phyloP scores from a whole-genome alignment of 2,113 vertebrate genomes.

The Cardinalis cardinalis region DNA sequence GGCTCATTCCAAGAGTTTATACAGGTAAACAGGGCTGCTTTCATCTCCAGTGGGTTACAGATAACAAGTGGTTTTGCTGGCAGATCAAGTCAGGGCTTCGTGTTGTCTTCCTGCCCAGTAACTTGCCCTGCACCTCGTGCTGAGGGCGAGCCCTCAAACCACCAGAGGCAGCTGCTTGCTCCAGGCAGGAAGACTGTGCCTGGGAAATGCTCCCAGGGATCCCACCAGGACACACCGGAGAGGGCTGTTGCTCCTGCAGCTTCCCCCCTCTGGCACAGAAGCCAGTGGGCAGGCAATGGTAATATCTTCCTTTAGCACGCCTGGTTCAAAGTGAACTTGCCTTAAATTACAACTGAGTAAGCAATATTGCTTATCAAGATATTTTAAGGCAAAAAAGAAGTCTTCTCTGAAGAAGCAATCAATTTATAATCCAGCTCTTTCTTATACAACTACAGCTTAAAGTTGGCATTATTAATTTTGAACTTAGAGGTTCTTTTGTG shows the following conservation, averaged over 20 bases:
- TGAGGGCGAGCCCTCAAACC: conserved; percentile 15
- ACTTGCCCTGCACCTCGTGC: neutral
- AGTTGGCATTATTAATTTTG: neutral
- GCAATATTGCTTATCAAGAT: neutral
- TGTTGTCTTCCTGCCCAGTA: neutral
- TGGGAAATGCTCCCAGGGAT: conserved; percentile 3
- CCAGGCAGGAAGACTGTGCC: neutral
- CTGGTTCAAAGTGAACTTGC: neutral
- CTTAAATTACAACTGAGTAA: neutral
- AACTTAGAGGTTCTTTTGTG: neutral
- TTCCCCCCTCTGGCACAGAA: neutral
- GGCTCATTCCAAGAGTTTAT: neutral
- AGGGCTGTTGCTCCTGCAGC: neutral
- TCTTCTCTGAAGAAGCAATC: neutral
- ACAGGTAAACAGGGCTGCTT: neutral
- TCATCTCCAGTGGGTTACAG: conserved; percentile 33
- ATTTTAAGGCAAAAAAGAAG: neutral
- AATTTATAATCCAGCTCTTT: neutral
- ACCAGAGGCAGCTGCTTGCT: conserved; percentile 23
- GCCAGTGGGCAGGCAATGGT: neutral
- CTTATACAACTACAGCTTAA: neutral
- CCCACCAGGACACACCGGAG: accelerated
- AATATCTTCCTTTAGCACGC: neutral
- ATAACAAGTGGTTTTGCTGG: conserved; percentile 29
- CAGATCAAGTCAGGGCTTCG: neutral